A percentile compares a stretch with the other conserved stretches of the same genome.
phyloP scores from a whole-genome alignment of 2,888 invertebrate genomes.

The Flabesymbios commensalis region DNA sequence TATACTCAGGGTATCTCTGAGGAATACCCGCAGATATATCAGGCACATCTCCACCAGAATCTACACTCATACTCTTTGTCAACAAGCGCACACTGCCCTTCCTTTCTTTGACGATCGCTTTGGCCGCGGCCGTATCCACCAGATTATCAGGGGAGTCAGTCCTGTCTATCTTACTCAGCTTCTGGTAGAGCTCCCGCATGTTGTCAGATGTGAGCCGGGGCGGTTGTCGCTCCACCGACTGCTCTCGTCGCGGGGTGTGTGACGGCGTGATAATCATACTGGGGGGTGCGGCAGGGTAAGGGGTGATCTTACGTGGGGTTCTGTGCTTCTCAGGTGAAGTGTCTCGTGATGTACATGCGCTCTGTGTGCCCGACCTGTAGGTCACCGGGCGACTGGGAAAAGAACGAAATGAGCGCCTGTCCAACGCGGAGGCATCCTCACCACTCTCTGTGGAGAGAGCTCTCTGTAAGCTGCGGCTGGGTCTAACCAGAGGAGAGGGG shows the following conservation, averaged over 20 bases:
- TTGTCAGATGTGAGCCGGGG: conserved; percentile 9
- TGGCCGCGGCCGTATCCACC: neutral
- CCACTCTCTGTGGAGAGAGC: neutral
- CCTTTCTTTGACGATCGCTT: conserved; percentile 14
- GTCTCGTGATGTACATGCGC: conserved; percentile 42
- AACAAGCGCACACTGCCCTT: conserved; percentile 15
- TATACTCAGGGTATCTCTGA: too few relatives aligned
- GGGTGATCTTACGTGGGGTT: conserved; percentile 30
- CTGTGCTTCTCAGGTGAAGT: conserved; percentile 35
- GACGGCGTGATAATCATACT: conserved; percentile 51
- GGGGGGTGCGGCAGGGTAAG: conserved; percentile 47
- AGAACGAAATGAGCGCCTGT: neutral
- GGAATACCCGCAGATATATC: conserved; percentile 1
- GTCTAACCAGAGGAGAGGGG: conserved; percentile 4
- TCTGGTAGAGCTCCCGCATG: conserved; percentile 29
- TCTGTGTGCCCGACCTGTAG: conserved; percentile 43
- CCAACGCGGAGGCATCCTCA: neutral
- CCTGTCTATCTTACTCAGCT: conserved; percentile 30
- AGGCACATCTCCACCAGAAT: conserved; percentile 2
- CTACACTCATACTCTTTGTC: conserved; percentile 26
- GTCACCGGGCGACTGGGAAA: conserved; percentile 23
- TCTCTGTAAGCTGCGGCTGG: neutral
- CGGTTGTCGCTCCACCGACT: conserved; percentile 24
- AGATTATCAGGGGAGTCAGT: too few relatives aligned
- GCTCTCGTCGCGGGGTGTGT: conserved; percentile 29